Base-by-base conservation (phyloP, 2,797 vertebrate species). In the Toxotes lorentzi region DNA sequence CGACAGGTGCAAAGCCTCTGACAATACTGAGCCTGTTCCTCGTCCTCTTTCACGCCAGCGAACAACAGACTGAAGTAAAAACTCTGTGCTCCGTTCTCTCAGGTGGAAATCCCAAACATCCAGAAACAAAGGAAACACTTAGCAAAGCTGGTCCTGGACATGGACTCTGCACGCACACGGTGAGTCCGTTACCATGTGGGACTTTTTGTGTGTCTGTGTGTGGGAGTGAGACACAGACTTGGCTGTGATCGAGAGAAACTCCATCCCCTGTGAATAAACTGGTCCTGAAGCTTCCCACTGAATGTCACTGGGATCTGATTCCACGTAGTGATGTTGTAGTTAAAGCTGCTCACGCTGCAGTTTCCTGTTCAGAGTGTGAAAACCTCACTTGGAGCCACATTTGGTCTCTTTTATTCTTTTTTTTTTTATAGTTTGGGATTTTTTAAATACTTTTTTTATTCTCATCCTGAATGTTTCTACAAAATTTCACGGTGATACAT, bases 51-150 rank as follows among this genome's bases (percentile, higher is more conserved):
- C 84, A 68, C 83, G 62, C 45, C 47, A n/a, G 41, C 59, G 57
- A 77, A 65, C 77, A 78, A 70, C 53, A 41, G 27, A 57, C 77
- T 74, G 40, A 38, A 54, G 71, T 54, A 1, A 48, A 45, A 45
- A 32, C 57, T 78, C 68, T 83, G 23, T 87, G 45, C 71, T 82
- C 69, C 32, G 76, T 73, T 43, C 58, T 85, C 78, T 57, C 91
- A 99, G 98, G 96, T 98, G 88, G 97, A 99, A 92, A 99, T 99
- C 89, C 98, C 98, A 38, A 99, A 99, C 64, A 99, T 99, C 92
- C 98, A 99, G 88, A 99, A 99, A 93, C 97, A 99, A 94, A 97
- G 97, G 92, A 99, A 99, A 89, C 97, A 99, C 89, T 95, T 99
- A 95, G 97, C 97, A 0, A 99, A 99, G 90, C 94, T 99, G 19